Evolutionary conservation across 2,113 vertebrate species (phyloP), one percentile per base, ranked within the genome.

Genomic region (Lepisosteus oculatus): DNA sequence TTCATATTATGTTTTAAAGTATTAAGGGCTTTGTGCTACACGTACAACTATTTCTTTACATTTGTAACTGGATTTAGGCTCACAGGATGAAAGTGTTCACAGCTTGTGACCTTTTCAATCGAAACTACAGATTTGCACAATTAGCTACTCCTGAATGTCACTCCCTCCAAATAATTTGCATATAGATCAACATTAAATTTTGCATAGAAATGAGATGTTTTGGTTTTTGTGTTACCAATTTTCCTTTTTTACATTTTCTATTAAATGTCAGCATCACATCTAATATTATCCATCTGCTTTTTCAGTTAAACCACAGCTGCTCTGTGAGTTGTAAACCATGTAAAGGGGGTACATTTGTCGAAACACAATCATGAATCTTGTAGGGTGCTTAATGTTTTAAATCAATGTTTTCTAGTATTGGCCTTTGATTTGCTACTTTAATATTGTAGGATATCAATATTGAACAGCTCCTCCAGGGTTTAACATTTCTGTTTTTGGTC

Each of bases 91-190:
- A 87, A 86, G 84, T 79, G 83, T 81, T 83, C 80, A 80, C 85
- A 82, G 82, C 76, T 81, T 80, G 75, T 83, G 86, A 90, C 90
- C 90, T 92, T 92, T 91, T 84, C 84, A 83, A 82, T 82, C 81
- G 84, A 89, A 91, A 92, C 90, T 89, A 90, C 89, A 90, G 90
- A 92, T 89, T 90, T 91, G 89, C 89, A 89, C 89, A 92, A 92
- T 91, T 91, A 92, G 91, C 87, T 87, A 85, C 89, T 91, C 89
- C 90, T 88, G 91, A 91, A 92, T 92, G 90, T 90, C 90, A 92
- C 79, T 84, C 86, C 76, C 83, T 75, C 78, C 86, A 77, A 83
- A 6, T 1, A 81, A 91, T 90, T 87, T 89, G 85, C 89, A 91
- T 90, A 89, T 85, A 91, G 89, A 89, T 85, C 81, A 81, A 86